Percentiles rank a stretch among this genome's conserved stretches.
Evolutionary conservation across 1,140 invertebrate species (phyloP).

Genomic region (Apolygus lucorum): DNA sequence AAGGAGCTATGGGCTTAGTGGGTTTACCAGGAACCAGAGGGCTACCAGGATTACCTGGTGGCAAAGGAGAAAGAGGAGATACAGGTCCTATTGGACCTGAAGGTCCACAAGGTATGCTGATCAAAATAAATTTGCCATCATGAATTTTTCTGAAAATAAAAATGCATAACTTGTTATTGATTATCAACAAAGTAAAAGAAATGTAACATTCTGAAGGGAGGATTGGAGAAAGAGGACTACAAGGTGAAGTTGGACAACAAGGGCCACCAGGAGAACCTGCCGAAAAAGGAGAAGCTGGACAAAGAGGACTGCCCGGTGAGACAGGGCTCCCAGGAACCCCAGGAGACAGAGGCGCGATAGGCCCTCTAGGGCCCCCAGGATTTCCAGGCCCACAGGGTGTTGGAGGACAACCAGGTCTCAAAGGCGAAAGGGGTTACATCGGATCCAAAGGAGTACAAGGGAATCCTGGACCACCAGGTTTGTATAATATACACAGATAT

Average conservation of each 20-base stretch:
- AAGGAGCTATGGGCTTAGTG: conserved; percentile 59
- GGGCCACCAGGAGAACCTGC: conserved; percentile 68
- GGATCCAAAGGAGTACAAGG: conserved; percentile 67
- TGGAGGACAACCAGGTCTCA: conserved; percentile 52
- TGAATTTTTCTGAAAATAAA: too few species aligned
- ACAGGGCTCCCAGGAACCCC: conserved; percentile 58
- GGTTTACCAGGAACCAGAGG: conserved; percentile 63
- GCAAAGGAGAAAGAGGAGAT: conserved; percentile 62
- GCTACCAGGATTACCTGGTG: conserved; percentile 50
- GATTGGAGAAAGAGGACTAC: conserved; percentile 58
- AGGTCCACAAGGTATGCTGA: conserved; percentile 49
- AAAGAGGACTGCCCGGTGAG: conserved; percentile 58
- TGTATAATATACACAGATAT: too few species aligned
- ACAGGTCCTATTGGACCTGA: conserved; percentile 51
- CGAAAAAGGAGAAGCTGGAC: conserved; percentile 56
- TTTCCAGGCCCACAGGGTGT: conserved; percentile 54
- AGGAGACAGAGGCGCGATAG: conserved; percentile 54
- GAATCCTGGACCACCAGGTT: conserved; percentile 51
- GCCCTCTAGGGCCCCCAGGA: conserved; percentile 58
- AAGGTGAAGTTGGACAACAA: conserved; percentile 54
- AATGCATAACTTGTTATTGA: too few species aligned
- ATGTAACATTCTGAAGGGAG: too few species aligned
- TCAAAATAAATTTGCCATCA: conserved; percentile 20
- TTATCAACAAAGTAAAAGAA: too few species aligned
- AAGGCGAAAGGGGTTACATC: conserved; percentile 59